phyloP scores from a whole-genome alignment of 2,888 invertebrate species.

The Idaea biselata region DNA sequence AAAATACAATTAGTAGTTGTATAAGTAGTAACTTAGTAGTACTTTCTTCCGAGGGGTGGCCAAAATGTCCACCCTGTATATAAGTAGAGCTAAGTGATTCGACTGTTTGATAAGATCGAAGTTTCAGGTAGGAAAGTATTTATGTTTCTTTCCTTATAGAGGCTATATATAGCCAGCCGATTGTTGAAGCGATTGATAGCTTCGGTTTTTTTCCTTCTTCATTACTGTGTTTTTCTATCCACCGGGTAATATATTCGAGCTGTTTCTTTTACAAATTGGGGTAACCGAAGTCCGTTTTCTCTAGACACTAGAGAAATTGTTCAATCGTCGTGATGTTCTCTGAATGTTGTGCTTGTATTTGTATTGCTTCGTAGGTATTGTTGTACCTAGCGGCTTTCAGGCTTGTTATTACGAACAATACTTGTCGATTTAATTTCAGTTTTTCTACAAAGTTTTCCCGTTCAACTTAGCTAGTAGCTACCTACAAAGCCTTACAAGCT shows the following conservation, averaged over 20 bases:
- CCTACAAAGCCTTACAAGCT: no score
- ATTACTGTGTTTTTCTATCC: neutral
- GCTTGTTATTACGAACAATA: no score
- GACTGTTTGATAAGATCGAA: neutral
- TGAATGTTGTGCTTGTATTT: neutral
- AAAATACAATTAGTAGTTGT: no score
- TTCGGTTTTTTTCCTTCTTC: neutral
- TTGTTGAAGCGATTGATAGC: neutral
- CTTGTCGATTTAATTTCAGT: no score
- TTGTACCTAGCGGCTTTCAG: neutral
- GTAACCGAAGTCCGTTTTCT: neutral
- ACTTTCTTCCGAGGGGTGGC: no score
- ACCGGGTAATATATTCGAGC: neutral
- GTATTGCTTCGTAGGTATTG: neutral
- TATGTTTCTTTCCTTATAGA: neutral
- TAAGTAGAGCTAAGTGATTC: no score
- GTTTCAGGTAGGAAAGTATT: neutral
- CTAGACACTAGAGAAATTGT: neutral
- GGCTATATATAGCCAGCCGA: conserved; percentile 1
- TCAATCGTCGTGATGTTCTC: neutral
- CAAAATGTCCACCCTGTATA: no score
- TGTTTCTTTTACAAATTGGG: neutral
- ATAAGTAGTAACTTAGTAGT: no score
- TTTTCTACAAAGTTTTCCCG: no score
- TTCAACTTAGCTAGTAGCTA: no score